Conservation (phyloP, 2,888 invertebrate species). For the Leptopterna dolabrata region DNA sequence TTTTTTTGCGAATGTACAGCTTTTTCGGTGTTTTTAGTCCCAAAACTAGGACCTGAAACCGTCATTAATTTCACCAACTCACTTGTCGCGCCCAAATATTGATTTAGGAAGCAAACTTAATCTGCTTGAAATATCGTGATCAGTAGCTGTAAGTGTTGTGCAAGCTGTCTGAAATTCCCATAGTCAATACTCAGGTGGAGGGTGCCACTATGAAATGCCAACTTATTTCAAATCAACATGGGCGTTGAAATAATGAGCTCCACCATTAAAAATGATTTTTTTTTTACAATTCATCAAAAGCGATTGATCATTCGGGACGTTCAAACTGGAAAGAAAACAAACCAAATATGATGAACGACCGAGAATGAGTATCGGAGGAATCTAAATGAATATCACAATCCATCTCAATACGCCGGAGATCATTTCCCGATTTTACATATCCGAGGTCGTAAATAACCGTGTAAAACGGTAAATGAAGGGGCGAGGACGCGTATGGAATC, state of each 20-base stretch:
- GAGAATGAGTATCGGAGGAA: background rate
- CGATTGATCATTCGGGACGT: background rate
- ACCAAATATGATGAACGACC: background rate
- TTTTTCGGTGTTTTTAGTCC: no score
- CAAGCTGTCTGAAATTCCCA: no score
- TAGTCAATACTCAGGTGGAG: no score
- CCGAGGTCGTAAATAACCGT: conserved; percentile 5
- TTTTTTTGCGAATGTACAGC: no score
- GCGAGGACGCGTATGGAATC: background rate
- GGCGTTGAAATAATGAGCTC: background rate
- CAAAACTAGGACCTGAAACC: no score
- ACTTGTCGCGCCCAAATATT: no score
- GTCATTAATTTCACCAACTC: no score
- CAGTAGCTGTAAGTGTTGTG: no score
- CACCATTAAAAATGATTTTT: background rate
- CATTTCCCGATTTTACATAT: conserved; percentile 27
- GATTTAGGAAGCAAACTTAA: no score
- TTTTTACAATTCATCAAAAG: background rate
- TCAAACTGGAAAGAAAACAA: background rate
- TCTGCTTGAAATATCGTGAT: no score
- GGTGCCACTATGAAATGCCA: no score
- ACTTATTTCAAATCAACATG: background rate
- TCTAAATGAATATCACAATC: conserved; percentile 9
- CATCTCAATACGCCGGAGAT: conserved; percentile 31
- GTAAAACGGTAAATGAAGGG: background rate